phyloP scores from a whole-genome alignment of 2,797 vertebrate species.

The Bucorvus abyssinicus region DNA sequence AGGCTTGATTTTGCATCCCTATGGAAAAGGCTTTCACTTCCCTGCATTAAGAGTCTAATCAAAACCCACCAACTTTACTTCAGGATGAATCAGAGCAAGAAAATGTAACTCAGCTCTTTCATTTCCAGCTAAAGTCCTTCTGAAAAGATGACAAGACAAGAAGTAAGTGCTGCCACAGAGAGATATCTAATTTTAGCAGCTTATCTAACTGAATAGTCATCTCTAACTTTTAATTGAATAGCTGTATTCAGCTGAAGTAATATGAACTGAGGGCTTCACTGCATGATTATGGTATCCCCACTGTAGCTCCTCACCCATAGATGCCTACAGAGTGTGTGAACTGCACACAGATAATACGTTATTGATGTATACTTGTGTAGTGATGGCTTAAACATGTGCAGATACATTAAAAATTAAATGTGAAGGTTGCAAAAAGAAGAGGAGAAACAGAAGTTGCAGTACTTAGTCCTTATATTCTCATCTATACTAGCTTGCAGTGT shows the following conservation, averaged over 20 bases:
- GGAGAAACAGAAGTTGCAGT: not conserved
- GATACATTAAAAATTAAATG: not conserved
- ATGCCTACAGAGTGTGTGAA: not conserved
- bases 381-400: not conserved
- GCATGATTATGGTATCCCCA: not conserved
- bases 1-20: not conserved
- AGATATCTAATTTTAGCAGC: slow-evolving; percentile 6
- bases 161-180: not conserved
- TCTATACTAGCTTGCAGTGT: not conserved
- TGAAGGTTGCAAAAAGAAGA: not conserved
- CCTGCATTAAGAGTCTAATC: not conserved
- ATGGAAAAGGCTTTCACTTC: not conserved
- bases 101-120: not conserved
- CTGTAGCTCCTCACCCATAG: not conserved
- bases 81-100: slow-evolving; percentile 12
- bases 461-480: not conserved
- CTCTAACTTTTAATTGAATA: not conserved
- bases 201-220: not conserved
- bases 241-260: not conserved
- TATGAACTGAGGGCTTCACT: not conserved
- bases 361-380: not conserved
- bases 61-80: not conserved
- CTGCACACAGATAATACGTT: not conserved
- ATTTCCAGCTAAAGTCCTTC: not conserved
- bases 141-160: slow-evolving; percentile 5